phyloP scores from a whole-genome alignment of 2,797 vertebrate species.

The Bovichtus variegatus region DNA sequence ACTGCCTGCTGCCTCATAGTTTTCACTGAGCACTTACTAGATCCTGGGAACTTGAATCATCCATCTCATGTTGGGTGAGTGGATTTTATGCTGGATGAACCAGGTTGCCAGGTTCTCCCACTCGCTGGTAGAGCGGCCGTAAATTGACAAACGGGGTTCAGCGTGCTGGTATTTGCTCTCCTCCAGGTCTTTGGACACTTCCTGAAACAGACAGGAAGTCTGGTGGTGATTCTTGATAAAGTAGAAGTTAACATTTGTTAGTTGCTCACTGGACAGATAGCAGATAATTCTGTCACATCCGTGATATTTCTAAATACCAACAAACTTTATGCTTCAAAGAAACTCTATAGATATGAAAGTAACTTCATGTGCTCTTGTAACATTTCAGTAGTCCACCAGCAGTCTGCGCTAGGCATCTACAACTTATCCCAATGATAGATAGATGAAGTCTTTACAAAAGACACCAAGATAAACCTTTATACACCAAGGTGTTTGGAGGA shows the following conservation, averaged over 20 bases:
- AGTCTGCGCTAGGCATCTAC: not conserved
- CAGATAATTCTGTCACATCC: not conserved
- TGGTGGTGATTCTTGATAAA: constrained; percentile 10
- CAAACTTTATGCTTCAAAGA: not conserved
- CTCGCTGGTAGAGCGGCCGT: constrained; percentile 91
- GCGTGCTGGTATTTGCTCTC: constrained; percentile 97
- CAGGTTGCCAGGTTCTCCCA: constrained; percentile 92
- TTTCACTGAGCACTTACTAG: constrained; percentile 88
- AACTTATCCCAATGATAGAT: not conserved
- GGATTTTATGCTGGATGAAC: constrained; percentile 96
- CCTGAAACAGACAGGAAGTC: constrained; percentile 80
- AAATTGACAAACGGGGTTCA: constrained; percentile 95
- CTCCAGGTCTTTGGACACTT: constrained; percentile 92
- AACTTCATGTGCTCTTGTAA: not conserved
- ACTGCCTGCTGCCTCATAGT: not conserved
- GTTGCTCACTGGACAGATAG: not conserved
- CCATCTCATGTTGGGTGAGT: constrained; percentile 97
- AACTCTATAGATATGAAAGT: not conserved
- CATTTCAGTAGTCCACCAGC: not conserved
- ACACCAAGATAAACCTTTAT: not conserved
- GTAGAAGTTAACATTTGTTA: constrained; percentile 1
- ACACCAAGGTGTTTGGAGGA: not conserved
- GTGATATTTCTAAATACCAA: not conserved
- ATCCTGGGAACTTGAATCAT: constrained; percentile 98
- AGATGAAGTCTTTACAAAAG: not conserved